phyloP scores from a whole-genome alignment of 1,140 invertebrate species.

The Eriocheir sinensis region DNA sequence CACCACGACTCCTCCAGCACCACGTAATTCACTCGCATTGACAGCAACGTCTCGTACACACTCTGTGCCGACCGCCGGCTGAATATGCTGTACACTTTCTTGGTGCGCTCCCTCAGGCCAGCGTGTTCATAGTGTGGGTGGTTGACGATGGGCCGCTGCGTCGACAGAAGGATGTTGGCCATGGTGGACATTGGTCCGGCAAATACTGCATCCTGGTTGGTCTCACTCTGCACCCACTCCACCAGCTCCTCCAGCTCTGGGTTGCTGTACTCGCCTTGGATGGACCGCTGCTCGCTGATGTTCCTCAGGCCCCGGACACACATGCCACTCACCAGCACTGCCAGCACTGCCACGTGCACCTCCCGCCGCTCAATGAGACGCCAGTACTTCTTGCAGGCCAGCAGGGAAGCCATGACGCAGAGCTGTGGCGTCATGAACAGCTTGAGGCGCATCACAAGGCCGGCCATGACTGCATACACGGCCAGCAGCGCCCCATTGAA shows the following conservation, averaged over 20 bases:
- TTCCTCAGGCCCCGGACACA: conserved; percentile 82
- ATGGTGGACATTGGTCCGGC: conserved; percentile 93
- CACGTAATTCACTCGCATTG: conserved; percentile 85
- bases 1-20: conserved; percentile 86
- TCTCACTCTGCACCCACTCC: conserved; percentile 87
- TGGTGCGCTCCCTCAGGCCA: conserved; percentile 87
- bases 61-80: conserved; percentile 85
- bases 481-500: conserved; percentile 88
- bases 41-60: conserved; percentile 85
- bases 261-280: conserved; percentile 88
- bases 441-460: conserved; percentile 92
- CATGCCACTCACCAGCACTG: conserved; percentile 83
- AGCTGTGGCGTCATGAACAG: conserved; percentile 91
- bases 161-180: conserved; percentile 90
- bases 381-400: conserved; percentile 81
- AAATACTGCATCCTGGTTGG: conserved; percentile 86
- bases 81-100: conserved; percentile 87
- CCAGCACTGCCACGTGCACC: conserved; percentile 81
- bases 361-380: conserved; percentile 75
- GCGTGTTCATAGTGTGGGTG: conserved; percentile 93
- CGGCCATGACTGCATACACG: conserved; percentile 89
- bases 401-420: conserved; percentile 87
- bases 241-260: conserved; percentile 88
- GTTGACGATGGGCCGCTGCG: conserved; percentile 89
- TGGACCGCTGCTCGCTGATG: conserved; percentile 82